Evolutionary conservation across 1,140 invertebrate species (phyloP).

Genomic region (Drosophila nigromelanica): DNA sequence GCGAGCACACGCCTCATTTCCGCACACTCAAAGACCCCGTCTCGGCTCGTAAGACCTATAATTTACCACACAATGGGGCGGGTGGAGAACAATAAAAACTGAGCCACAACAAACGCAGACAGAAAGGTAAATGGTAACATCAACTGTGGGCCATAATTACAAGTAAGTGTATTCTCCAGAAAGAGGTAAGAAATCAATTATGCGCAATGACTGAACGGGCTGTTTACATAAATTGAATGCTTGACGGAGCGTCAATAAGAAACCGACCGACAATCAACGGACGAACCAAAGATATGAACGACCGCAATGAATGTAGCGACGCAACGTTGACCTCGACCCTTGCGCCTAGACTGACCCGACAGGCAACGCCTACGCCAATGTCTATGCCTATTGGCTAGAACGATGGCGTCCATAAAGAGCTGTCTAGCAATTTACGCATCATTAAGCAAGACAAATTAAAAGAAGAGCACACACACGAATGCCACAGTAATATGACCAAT

Average conservation of each 20-base stretch:
- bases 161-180: conserved; percentile 38
- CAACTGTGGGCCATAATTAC: conserved; percentile 53
- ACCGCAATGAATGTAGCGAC: conserved; percentile 31
- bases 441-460: conserved; percentile 68
- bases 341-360: conserved; percentile 8
- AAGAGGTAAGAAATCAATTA: conserved; percentile 79
- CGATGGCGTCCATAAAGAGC: conserved; percentile 36
- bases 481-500: conserved; percentile 42
- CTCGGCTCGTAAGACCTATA: conserved; percentile 45
- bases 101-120: conserved; percentile 6
- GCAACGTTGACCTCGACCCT: conserved; percentile 68
- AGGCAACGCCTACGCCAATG: conserved; percentile 27
- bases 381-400: conserved; percentile 6
- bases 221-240: conserved; percentile 29
- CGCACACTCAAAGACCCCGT: conserved; percentile 16
- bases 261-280: conserved; percentile 6
- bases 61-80: conserved; percentile 58
- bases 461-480: conserved; percentile 34
- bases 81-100: conserved; percentile 39
- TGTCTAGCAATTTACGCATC: conserved; percentile 69
- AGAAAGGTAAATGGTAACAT: conserved; percentile 56
- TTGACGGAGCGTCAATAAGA: not conserved
- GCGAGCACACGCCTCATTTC: conserved; percentile 28
- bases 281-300: conserved; percentile 26
- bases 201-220: conserved; percentile 54